Conservation (phyloP, 2,113 vertebrate species). For the Silurus glanis region DNA sequence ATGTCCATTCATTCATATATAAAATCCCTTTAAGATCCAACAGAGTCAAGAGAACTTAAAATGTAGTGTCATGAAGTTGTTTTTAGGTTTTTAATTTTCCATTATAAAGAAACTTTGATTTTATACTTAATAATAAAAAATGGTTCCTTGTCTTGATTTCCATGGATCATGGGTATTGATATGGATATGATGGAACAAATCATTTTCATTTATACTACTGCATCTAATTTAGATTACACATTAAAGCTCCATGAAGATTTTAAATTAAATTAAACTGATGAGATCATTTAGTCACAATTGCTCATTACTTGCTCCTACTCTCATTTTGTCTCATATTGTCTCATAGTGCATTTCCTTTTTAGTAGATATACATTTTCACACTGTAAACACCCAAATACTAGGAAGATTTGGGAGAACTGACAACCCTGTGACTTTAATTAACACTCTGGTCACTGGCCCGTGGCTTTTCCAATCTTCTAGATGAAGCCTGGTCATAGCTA, state of each 20-base stretch:
- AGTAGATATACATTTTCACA: background rate
- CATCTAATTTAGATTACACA: background rate
- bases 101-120: too few species aligned
- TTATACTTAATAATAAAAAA: too few species aligned
- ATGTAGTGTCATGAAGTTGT: too few species aligned
- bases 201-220: background rate
- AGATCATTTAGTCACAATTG: background rate
- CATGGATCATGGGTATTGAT: too few species aligned
- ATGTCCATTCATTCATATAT: too few species aligned
- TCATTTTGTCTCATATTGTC: background rate
- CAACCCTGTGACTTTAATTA: background rate
- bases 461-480: background rate
- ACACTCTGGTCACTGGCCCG: conserved; percentile 1
- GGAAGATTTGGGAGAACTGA: background rate
- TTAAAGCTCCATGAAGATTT: background rate
- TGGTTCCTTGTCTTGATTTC: too few species aligned
- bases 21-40: too few species aligned
- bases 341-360: background rate
- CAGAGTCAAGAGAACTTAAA: too few species aligned
- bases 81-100: too few species aligned
- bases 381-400: background rate
- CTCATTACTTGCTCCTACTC: background rate
- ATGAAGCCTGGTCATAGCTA: background rate
- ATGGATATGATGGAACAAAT: background rate
- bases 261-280: background rate